Conservation (phyloP, 2,797 vertebrate species). For the Phataginus tetradactyla region DNA sequence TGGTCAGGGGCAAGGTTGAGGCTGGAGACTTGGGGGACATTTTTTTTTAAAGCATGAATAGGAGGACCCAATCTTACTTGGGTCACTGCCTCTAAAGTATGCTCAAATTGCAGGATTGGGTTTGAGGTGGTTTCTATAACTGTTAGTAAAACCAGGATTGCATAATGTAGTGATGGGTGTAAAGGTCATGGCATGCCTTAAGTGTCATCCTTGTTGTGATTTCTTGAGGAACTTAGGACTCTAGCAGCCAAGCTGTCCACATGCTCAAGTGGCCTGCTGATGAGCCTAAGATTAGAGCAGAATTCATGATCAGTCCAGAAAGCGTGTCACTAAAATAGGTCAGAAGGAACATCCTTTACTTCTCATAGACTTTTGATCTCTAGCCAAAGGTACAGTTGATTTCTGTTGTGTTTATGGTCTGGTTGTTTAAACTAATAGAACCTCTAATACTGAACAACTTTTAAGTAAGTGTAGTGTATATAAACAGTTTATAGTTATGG, state of each 20-base stretch:
- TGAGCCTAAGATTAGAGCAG: not conserved
- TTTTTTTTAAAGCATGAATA: constrained; percentile 10
- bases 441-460: not conserved
- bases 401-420: not conserved
- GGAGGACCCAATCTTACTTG: not conserved
- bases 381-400: not conserved
- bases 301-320: not conserved
- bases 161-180: not conserved
- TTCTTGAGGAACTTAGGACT: constrained; percentile 9
- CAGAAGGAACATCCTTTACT: not conserved
- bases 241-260: not conserved
- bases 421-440: not conserved
- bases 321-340: not conserved
- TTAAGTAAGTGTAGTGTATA: not conserved
- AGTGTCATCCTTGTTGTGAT: not conserved
- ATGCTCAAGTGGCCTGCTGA: not conserved
- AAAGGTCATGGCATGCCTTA: not conserved
- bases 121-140: constrained; percentile 49
- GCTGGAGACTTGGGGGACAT: not conserved
- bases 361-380: not conserved
- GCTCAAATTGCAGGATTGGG: not conserved
- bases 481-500: not conserved
- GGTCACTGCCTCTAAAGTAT: not conserved
- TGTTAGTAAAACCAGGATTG: not conserved
- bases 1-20: not conserved